These are phyloP conservation scores for Elmis aenea DNA, from an alignment of 2,888 invertebrate genomes.

Conservation along the genomic window DNA sequence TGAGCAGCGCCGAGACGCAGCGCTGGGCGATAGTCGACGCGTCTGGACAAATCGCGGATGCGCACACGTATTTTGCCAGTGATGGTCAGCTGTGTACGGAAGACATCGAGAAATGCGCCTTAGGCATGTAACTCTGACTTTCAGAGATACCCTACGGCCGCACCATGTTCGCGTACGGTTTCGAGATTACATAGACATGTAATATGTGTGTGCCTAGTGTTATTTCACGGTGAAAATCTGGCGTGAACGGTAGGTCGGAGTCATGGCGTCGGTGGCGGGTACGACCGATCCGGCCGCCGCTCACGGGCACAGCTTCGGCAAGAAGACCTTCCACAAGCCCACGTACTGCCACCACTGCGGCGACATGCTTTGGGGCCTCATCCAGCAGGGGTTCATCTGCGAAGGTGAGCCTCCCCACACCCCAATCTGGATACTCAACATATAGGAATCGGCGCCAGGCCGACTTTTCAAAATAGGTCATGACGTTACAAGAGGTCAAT, in stretches of 20 bases:
- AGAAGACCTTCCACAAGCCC: conserved; percentile 99
- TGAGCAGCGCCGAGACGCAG: conserved; percentile 35
- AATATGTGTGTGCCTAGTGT: conserved; percentile 48
- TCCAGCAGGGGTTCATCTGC: conserved; percentile 99
- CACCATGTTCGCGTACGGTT: conserved; percentile 55
- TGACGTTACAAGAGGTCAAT: conserved; percentile 11
- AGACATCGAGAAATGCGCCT: conserved; percentile 43
- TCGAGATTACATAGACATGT: conserved; percentile 57
- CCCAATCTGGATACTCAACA: conserved; percentile 6
- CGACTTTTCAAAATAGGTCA: conserved; percentile 19
- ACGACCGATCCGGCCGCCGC: conserved; percentile 55
- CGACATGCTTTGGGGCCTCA: conserved; percentile 99
- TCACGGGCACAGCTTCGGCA: conserved; percentile 96
- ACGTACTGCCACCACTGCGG: conserved; percentile 99
- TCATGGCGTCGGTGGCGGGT: conserved; percentile 53
- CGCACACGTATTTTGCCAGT: conserved; percentile 38
- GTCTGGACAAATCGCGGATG: conserved; percentile 35
- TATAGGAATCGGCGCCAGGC: conserved; percentile 14
- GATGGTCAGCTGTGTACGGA: conserved; percentile 43
- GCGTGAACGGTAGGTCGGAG: conserved; percentile 58
- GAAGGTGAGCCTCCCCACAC: conserved; percentile 70
- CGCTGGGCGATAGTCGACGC: conserved; percentile 31
- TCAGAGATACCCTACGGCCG: conserved; percentile 45
- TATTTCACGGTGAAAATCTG: conserved; percentile 57
- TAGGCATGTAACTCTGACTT: conserved; percentile 43